A percentile compares a stretch with the other conserved stretches of the same genome.
Evolutionary conservation across 2,888 invertebrate genomes (phyloP).

Genomic region (Thelaira solivaga): DNA sequence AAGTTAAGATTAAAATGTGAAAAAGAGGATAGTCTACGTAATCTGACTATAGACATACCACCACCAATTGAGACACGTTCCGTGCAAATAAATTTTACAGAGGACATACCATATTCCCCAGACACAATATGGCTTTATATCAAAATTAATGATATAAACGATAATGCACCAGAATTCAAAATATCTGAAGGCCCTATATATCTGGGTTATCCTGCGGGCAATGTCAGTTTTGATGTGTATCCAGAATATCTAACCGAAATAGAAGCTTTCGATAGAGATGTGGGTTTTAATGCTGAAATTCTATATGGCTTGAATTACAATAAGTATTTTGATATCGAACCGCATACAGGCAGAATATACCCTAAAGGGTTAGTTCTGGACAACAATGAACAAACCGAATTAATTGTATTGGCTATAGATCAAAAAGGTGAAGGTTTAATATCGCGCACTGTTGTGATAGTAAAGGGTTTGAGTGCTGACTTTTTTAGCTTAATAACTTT

Average conservation of each 20-base stretch:
- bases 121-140: slow-evolving; percentile 65
- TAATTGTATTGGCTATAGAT: slow-evolving; percentile 67
- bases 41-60: background rate
- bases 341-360: slow-evolving; percentile 65
- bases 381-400: slow-evolving; percentile 46
- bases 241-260: slow-evolving; percentile 66
- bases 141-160: slow-evolving; percentile 69
- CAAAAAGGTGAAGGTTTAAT: slow-evolving; percentile 65
- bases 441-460: slow-evolving; percentile 56
- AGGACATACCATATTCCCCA: slow-evolving; percentile 65
- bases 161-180: slow-evolving; percentile 67
- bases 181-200: slow-evolving; percentile 50
- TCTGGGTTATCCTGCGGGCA: slow-evolving; percentile 67
- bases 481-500: slow-evolving; percentile 64
- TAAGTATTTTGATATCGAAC: slow-evolving; percentile 67
- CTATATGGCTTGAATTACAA: slow-evolving; percentile 64
- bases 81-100: slow-evolving; percentile 25
- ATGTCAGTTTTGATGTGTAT: slow-evolving; percentile 62
- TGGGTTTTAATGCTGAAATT: slow-evolving; percentile 66
- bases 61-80: background rate
- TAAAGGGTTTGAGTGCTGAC: slow-evolving; percentile 60
- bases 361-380: slow-evolving; percentile 63
- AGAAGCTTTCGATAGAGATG: slow-evolving; percentile 66
- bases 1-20: slow-evolving; percentile 64
- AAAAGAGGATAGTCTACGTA: background rate